phyloP scores from a whole-genome alignment of 2,113 vertebrate genomes.

The Periophthalmodon schlosseri region DNA sequence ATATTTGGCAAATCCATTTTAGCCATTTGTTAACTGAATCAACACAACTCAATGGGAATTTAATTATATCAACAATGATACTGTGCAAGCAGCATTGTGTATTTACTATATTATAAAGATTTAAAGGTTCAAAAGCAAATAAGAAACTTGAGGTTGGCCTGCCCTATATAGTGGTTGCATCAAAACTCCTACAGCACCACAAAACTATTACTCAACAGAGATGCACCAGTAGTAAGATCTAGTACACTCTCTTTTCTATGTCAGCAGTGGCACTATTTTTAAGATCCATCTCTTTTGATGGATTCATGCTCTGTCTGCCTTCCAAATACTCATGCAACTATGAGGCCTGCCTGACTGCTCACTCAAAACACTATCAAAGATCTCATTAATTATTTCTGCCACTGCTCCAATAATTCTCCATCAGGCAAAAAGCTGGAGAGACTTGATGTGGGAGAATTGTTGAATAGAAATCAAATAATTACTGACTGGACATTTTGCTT shows the following conservation, averaged over 20 bases:
- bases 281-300: conserved; percentile 32
- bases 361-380: conserved; percentile 32
- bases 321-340: conserved; percentile 22
- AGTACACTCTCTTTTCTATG: conserved; percentile 15
- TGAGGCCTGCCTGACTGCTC: conserved; percentile 23
- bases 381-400: conserved; percentile 43
- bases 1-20: too few species aligned
- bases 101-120: too few species aligned
- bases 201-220: conserved; percentile 10
- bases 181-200: neutral
- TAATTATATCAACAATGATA: too few species aligned
- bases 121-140: too few species aligned
- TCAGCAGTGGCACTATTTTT: conserved; percentile 30
- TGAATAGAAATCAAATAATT: conserved; percentile 6
- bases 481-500: neutral
- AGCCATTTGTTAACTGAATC: too few species aligned
- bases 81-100: too few species aligned
- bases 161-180: too few species aligned
- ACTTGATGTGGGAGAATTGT: neutral
- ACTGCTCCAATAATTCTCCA: conserved; percentile 13
- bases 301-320: conserved; percentile 7
- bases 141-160: too few species aligned
- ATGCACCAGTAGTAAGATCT: conserved; percentile 13
- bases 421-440: neutral
- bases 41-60: too few species aligned